Evolutionary conservation across 2,888 invertebrate genomes (phyloP).

Genomic region (Eurytoma adleriae): DNA sequence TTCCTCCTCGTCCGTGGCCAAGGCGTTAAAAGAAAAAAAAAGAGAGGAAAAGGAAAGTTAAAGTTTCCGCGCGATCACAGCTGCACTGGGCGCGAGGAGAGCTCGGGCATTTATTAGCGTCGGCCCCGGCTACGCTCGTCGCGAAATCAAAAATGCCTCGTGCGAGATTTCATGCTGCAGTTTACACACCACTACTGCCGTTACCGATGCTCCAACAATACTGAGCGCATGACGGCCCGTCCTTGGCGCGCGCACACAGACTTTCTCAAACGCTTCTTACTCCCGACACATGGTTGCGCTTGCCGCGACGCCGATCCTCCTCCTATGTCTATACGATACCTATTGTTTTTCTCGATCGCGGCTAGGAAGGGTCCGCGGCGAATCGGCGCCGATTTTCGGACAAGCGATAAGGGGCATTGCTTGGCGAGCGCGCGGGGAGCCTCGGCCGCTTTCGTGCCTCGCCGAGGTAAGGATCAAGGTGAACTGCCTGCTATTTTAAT

Average conservation of each 20-base stretch:
- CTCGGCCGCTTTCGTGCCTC: too few relatives aligned
- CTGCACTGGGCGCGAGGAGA: not conserved
- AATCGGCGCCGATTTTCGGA: too few relatives aligned
- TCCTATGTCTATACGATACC: constrained; percentile 10
- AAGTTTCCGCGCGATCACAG: not conserved
- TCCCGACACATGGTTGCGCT: constrained; percentile 23
- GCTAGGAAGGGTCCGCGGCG: not conserved
- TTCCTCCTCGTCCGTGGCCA: not conserved
- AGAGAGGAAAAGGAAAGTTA: too few relatives aligned
- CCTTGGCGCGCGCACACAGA: constrained; percentile 41
- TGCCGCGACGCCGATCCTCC: constrained; percentile 15
- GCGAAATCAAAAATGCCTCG: constrained; percentile 22
- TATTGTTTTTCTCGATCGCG: constrained; percentile 20
- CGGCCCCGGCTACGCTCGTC: not conserved
- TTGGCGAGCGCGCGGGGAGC: too few relatives aligned
- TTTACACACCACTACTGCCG: constrained; percentile 28
- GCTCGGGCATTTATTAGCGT: constrained; percentile 30
- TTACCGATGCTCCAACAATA: constrained; percentile 53
- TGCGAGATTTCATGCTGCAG: constrained; percentile 29
- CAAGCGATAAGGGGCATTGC: too few relatives aligned
- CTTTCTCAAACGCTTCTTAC: constrained; percentile 47
- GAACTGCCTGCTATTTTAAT: too few relatives aligned
- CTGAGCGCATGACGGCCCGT: constrained; percentile 49
- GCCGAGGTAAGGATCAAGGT: too few relatives aligned
- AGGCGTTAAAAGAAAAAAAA: too few relatives aligned